These are phyloP conservation scores for Furcula furcula DNA, from an alignment of 2,888 invertebrate genomes.

Conservation along the genomic window DNA sequence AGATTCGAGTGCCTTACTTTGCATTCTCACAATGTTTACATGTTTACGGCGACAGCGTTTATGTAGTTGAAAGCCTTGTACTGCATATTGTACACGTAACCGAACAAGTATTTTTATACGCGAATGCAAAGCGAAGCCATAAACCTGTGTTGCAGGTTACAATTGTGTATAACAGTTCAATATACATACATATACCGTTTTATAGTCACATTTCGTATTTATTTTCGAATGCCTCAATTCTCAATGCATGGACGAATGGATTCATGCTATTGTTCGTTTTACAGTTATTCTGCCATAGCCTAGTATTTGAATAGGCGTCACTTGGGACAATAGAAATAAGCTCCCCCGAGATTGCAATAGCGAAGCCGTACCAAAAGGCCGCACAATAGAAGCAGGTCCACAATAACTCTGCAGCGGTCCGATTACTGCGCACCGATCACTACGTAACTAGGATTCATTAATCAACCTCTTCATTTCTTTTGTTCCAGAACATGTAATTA, in stretches of 20 bases:
- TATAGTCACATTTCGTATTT: conserved; percentile 10
- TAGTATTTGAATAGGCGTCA: conserved; percentile 39
- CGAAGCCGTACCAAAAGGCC: conserved; percentile 36
- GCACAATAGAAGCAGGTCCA: conserved; percentile 48
- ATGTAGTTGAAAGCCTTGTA: conserved; percentile 31
- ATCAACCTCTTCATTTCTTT: conserved; percentile 33
- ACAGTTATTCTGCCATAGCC: conserved; percentile 21
- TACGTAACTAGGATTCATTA: conserved; percentile 18
- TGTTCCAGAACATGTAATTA: conserved; percentile 76
- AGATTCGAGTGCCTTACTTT: conserved; percentile 36
- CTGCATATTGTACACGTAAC: conserved; percentile 22
- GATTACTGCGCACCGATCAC: conserved; percentile 40
- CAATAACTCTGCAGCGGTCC: conserved; percentile 48
- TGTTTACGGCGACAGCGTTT: conserved; percentile 28
- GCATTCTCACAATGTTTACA: conserved; percentile 29
- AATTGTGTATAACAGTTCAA: conserved; percentile 34
- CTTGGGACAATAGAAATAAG: conserved; percentile 50
- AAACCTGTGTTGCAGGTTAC: conserved; percentile 30
- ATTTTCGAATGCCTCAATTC: neutral
- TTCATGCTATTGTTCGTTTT: conserved; percentile 5
- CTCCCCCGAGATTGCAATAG: conserved; percentile 51
- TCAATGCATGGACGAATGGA: neutral
- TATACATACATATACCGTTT: conserved; percentile 21
- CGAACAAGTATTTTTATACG: conserved; percentile 35
- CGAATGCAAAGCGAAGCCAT: conserved; percentile 45